A percentile compares a stretch with the other conserved stretches of the same genome.
phyloP scores from a whole-genome alignment of 2,797 vertebrate species.

The Accipiter superciliosus region DNA sequence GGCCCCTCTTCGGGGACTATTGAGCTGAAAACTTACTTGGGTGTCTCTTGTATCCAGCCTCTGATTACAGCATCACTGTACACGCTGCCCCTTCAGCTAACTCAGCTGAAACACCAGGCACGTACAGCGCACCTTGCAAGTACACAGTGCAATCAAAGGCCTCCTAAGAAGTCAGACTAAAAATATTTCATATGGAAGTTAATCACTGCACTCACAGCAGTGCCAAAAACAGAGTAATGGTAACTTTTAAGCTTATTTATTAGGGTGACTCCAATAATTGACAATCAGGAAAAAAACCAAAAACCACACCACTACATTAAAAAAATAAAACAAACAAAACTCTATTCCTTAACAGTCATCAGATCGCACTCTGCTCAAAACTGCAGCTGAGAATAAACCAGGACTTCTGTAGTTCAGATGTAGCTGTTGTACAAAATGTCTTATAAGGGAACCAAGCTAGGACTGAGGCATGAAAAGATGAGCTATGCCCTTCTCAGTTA shows the following conservation, averaged over 20 bases:
- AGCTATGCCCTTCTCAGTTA: background rate
- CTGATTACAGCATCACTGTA: background rate
- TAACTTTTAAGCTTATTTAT: background rate
- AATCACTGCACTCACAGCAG: background rate
- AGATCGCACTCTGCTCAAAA: background rate
- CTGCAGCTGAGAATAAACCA: background rate
- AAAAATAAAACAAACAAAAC: background rate
- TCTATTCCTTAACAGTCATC: background rate
- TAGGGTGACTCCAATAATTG: background rate
- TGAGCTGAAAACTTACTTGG: background rate
- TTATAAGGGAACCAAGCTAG: background rate
- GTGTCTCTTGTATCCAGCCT: background rate
- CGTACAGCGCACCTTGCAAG: background rate
- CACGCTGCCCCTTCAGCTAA: background rate
- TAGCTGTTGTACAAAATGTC: background rate
- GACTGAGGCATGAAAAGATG: background rate
- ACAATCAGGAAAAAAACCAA: background rate
- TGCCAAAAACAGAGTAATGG: background rate
- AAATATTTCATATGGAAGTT: background rate
- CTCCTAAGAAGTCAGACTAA: background rate
- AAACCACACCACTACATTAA: background rate
- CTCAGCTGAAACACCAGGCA: fast-evolving
- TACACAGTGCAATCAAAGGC: background rate
- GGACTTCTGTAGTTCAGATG: background rate
- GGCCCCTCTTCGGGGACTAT: background rate